Evolutionary conservation across 2,888 invertebrate genomes (phyloP), one percentile per base, ranked within the genome.

Genomic region (Limnephilus marmoratus): DNA sequence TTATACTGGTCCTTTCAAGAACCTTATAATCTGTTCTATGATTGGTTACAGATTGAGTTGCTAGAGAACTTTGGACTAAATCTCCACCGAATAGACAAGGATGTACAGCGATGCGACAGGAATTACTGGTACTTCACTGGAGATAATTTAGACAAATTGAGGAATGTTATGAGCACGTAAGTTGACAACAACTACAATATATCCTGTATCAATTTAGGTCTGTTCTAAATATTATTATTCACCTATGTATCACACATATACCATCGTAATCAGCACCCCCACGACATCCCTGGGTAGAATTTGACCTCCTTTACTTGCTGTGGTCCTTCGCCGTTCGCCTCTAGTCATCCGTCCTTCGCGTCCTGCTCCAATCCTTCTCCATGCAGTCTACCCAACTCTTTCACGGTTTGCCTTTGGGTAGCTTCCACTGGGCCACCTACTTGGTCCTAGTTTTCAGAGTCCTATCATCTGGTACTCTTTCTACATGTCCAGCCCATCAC

Each of bases 141-240:
- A 85, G 97, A 98, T 93, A 99, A 99, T 95, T 96, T 99, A 94
- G 99, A 99, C 94, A 99, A 99, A 95, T 96, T 99, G 49, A 96
- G 99, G 91, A 99, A 99, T 95, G 98, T 99, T 91, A 99, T 99
- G 98, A 99, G 99, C 97, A 99, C 99, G 98, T 99, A 95, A 97
- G 98, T 83, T 68, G 68, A 68, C 68, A 68, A 68, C n/a, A 68
- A 68, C 68, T 68, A 9, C 68, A 68, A 68, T 68, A 68, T 5
- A 24, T 24, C 7, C 24, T 24, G 9, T n/a, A 9, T 68, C 24
- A 68, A 68, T 24, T 68, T 18, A 18, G 53, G 53, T 68, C 24
- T 18, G 5, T 68, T 68, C 53, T 24, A 4, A 68, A 68, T 24
- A 68, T 68, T 53, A 18, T 68, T 68, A 15, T 5, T 0, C 1